phyloP scores from a whole-genome alignment of 2,888 invertebrate genomes.

The Phaedon cochleariae region DNA sequence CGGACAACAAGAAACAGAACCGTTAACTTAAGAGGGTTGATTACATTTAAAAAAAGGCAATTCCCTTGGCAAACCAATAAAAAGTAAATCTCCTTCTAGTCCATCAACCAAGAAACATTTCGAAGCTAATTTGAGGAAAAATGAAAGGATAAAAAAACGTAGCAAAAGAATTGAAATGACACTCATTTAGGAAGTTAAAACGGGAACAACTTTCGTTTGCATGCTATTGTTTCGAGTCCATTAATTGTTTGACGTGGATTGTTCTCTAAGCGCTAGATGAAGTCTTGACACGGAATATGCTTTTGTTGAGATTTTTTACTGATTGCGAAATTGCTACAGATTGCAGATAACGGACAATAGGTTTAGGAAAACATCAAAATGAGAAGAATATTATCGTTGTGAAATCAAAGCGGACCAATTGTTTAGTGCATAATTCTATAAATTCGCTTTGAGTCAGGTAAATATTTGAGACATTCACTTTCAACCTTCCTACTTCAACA shows the following conservation, averaged over 20 bases:
- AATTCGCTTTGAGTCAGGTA: too few species aligned
- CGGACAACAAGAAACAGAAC: neutral
- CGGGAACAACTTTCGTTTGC: conserved; percentile 18
- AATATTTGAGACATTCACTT: too few species aligned
- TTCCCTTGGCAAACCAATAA: neutral
- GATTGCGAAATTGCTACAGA: neutral
- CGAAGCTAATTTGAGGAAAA: conserved; percentile 1
- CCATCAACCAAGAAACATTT: neutral
- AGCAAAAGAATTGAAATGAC: conserved; percentile 16
- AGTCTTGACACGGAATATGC: neutral
- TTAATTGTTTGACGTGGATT: neutral
- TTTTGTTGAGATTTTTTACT: neutral
- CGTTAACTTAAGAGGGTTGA: neutral
- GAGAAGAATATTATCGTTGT: neutral
- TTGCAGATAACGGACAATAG: neutral
- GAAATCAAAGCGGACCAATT: too few species aligned
- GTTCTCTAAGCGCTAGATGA: neutral
- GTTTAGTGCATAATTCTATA: too few species aligned
- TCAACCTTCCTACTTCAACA: too few species aligned
- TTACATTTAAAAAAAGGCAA: neutral
- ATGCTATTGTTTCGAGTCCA: conserved; percentile 3
- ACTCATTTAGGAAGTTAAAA: conserved; percentile 17
- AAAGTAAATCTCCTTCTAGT: neutral
- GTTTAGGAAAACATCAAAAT: too few species aligned
- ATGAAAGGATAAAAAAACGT: conserved; percentile 11